Evolutionary conservation across 2,888 invertebrate species (phyloP).

Genomic region (Morpho helenor): DNA sequence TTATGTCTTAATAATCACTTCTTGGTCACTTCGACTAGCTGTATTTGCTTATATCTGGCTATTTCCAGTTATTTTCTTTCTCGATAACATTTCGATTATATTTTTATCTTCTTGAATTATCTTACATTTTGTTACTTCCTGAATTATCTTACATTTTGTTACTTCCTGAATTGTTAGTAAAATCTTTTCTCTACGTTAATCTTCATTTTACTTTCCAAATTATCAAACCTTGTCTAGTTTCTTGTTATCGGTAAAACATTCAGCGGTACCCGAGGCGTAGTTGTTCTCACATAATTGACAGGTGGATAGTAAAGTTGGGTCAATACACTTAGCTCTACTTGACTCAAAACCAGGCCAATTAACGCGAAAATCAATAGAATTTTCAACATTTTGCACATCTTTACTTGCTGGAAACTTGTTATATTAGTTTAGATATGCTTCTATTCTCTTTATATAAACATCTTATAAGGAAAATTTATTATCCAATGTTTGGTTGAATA

Average conservation of each 20-base stretch:
- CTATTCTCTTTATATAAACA: neutral
- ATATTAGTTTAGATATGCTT: neutral
- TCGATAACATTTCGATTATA: too few species aligned
- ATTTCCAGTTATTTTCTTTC: too few species aligned
- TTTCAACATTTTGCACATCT: conserved; percentile 1
- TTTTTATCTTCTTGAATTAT: too few species aligned
- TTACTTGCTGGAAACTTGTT: neutral
- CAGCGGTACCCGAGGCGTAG: neutral
- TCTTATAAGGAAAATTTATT: conserved; percentile 1
- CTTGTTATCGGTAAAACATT: conserved; percentile 9
- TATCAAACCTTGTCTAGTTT: too few species aligned
- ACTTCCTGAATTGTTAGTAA: too few species aligned
- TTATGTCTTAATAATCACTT: too few species aligned
- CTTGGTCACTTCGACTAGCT: too few species aligned
- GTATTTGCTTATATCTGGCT: too few species aligned
- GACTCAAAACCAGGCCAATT: neutral
- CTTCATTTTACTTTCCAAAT: too few species aligned
- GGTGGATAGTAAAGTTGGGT: conserved; percentile 1
- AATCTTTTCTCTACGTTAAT: too few species aligned
- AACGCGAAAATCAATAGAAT: neutral
- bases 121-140: too few species aligned
- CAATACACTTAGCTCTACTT: conserved; percentile 1
- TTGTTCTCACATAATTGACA: conserved; percentile 1
- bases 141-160: too few species aligned
- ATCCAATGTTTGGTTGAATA: neutral